These are phyloP conservation scores for Sarcophaga subvicina DNA, from an alignment of 2,888 invertebrate species.

Conservation along the genomic window DNA sequence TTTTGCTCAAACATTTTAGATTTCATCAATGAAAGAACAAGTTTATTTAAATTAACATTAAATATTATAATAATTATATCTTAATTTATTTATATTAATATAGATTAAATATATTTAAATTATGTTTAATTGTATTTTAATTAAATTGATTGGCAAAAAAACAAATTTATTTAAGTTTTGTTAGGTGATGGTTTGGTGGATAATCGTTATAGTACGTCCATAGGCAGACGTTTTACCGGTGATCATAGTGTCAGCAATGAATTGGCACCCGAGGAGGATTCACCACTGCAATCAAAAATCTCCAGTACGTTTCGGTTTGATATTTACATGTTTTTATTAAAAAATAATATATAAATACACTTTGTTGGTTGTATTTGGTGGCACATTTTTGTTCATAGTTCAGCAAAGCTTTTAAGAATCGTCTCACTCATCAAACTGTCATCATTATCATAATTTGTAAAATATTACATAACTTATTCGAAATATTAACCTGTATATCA, in stretches of 20 bases:
- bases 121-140: slow-evolving; percentile 47
- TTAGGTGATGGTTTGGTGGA: slow-evolving; percentile 76
- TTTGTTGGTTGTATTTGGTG: slow-evolving; percentile 64
- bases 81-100: slow-evolving; percentile 45
- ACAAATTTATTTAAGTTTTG: slow-evolving; percentile 74
- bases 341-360: slow-evolving; percentile 32
- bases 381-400: slow-evolving; percentile 33
- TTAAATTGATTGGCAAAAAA: slow-evolving; percentile 62
- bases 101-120: slow-evolving; percentile 26
- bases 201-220: slow-evolving; percentile 72
- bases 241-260: slow-evolving; percentile 84
- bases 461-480: slow-evolving; percentile 25
- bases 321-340: slow-evolving; percentile 24
- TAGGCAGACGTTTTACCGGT: slow-evolving; percentile 82
- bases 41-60: no score
- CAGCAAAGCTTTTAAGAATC: slow-evolving; percentile 36
- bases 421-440: slow-evolving; percentile 12
- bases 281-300: slow-evolving; percentile 91
- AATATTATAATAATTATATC: slow-evolving; percentile 12
- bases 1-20: no score
- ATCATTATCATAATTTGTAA: slow-evolving; percentile 38
- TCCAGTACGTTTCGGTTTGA: slow-evolving; percentile 87
- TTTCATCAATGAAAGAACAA: no score
- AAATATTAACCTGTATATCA: slow-evolving; percentile 17
- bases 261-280: slow-evolving; percentile 85